Evolutionary conservation across 2,888 invertebrate genomes (phyloP), one percentile per base, ranked within the genome.

Genomic region (Xestia rhomboidea): DNA sequence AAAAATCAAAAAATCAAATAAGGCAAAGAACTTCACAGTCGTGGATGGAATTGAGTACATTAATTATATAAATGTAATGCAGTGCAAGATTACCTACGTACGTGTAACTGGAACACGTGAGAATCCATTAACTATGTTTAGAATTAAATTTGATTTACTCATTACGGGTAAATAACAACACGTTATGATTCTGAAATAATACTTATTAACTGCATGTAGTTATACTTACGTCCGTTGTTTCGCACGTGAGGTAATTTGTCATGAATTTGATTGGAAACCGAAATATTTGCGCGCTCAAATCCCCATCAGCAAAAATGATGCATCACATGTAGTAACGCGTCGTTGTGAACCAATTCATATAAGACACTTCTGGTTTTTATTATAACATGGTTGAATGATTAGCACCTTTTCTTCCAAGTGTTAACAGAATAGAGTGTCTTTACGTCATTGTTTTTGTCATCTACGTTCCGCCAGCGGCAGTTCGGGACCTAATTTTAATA

Each of bases 361-460:
- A 68, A 68, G 67, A 44, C 74, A 74, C 76, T 83, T 75, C 75
- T 85, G 83, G 83, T 83, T 77, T 76, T 83, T 76, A 75, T 71
- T 46, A 67, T 60, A 66, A 38, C 79, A 70, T 84, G 89, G 73
- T 51, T 60, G 68, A 85, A 79, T 83, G 62, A 77, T 90, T 90
- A 89, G 81, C 88, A 86, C 89, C 83, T 87, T 84, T 83, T 87
- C 81, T 81, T 77, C 62, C 30, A 84, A 81, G 84, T 84, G 89
- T 84, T 85, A 87, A 88, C 83, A 81, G 63, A 82, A 73, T 79
- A 62, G 63, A 77, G 66, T 78, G 75, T 75, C 71, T 82, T 86
- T 86, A 83, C 89, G 88, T 89, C 89, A 88, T 80, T 89, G 88
- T 89, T 89, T 81, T 85, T 83, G 81, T 83, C 76, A 79, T 72